These are phyloP conservation scores for Benitochromis conjunctus DNA, from an alignment of 2,113 vertebrate genomes.

Conservation along the genomic window DNA sequence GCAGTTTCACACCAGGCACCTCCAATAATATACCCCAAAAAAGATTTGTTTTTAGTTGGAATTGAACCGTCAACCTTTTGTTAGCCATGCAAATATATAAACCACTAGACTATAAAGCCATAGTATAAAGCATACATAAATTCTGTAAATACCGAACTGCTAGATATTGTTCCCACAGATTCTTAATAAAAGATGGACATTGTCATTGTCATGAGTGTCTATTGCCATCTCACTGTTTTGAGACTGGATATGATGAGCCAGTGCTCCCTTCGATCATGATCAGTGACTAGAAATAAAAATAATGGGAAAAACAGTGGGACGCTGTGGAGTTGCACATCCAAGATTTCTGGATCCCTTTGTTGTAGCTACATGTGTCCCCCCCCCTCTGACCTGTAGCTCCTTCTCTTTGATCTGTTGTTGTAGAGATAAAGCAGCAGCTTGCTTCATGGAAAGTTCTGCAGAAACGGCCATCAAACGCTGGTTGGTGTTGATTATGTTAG, in stretches of 20 bases:
- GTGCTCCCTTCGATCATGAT: background rate
- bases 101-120: background rate
- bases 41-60: background rate
- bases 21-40: background rate
- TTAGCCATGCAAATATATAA: background rate
- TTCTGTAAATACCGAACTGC: background rate
- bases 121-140: background rate
- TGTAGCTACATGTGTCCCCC: background rate
- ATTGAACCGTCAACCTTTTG: background rate
- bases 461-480: constrained; percentile 79
- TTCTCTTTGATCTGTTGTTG: constrained; percentile 83
- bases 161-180: background rate
- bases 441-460: constrained; percentile 85
- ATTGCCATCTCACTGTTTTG: background rate
- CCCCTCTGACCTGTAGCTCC: constrained; percentile 64
- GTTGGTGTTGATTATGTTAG: constrained; percentile 73
- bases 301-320: background rate
- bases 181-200: background rate
- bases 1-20: background rate
- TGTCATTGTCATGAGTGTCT: too few species aligned
- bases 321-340: background rate
- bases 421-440: constrained; percentile 76
- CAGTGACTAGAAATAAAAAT: background rate
- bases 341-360: background rate
- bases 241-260: background rate